Evolutionary conservation across 2,797 vertebrate genomes (phyloP).

Genomic region (Manis pentadactyla): DNA sequence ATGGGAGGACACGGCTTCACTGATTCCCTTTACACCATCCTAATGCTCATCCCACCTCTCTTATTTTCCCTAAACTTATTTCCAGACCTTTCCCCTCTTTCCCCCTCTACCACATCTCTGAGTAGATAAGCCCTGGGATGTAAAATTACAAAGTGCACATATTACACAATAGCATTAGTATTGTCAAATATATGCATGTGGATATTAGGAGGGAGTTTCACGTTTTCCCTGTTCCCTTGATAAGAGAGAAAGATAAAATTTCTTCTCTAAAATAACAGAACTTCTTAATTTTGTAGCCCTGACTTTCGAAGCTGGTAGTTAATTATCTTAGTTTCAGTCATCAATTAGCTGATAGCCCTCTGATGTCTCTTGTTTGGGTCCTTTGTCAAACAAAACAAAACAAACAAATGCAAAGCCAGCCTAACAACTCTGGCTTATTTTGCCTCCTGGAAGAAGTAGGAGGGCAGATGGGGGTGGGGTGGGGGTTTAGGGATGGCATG

Average conservation of each 20-base stretch:
- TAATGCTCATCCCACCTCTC: not conserved
- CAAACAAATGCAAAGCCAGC: constrained; percentile 59
- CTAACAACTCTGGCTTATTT: constrained; percentile 35
- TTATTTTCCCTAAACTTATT: not conserved
- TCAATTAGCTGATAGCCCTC: constrained; percentile 60
- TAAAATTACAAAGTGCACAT: not conserved
- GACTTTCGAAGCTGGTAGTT: constrained; percentile 37
- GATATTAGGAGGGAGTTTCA: not conserved
- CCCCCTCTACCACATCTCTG: not conserved
- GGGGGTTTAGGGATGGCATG: too few relatives aligned
- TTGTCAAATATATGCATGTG: not conserved
- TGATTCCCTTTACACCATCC: not conserved
- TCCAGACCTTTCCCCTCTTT: not conserved
- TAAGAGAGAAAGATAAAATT: constrained; percentile 18
- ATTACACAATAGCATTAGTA: not conserved
- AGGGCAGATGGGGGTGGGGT: not conserved
- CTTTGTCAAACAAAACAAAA: constrained; percentile 71
- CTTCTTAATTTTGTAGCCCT: not conserved
- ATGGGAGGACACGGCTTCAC: not conserved
- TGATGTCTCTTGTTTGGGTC: constrained; percentile 48
- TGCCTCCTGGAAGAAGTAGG: constrained; percentile 45
- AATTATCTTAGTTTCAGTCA: constrained; percentile 68
- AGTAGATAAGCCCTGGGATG: not conserved
- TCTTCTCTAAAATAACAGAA: not conserved
- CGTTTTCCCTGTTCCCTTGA: not conserved